Conservation (phyloP, 2,797 vertebrate genomes). For the Lepus oiostolus region DNA sequence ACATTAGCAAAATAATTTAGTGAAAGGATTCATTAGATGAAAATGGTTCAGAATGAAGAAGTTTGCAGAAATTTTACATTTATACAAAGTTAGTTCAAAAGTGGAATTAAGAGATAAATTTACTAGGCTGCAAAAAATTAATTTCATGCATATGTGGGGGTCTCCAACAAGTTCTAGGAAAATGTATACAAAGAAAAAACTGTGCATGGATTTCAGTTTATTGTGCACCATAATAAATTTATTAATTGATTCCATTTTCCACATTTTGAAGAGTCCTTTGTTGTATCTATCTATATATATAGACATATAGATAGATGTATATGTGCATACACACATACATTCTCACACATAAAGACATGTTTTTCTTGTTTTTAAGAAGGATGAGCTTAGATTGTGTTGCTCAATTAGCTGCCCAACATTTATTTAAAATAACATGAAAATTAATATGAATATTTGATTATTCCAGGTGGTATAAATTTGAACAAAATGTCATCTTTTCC, state of each 20-base stretch:
- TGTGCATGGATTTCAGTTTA: too few species aligned
- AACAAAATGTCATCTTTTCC: neutral
- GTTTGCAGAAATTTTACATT: neutral
- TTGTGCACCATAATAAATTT: too few species aligned
- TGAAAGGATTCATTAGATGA: neutral
- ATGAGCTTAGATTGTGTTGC: neutral
- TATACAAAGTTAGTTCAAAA: too few species aligned
- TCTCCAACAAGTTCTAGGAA: too few species aligned
- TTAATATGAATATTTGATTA: neutral
- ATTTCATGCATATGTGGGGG: too few species aligned
- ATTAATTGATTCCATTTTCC: too few species aligned
- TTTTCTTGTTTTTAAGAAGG: neutral
- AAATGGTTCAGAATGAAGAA: slow-evolving; percentile 5
- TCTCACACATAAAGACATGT: neutral
- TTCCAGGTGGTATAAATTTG: neutral
- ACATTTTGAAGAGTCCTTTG: too few species aligned
- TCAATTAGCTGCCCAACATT: neutral
- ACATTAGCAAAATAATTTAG: neutral
- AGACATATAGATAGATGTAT: too few species aligned
- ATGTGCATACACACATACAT: neutral
- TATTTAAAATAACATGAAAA: slow-evolving; percentile 8
- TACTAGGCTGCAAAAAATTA: too few species aligned
- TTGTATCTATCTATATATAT: too few species aligned
- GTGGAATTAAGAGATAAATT: too few species aligned
- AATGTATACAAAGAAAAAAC: too few species aligned